A percentile compares a stretch with the other conserved stretches of the same genome.
Evolutionary conservation across 2,797 vertebrate genomes (phyloP).

Genomic region (Chelonia mydas): DNA sequence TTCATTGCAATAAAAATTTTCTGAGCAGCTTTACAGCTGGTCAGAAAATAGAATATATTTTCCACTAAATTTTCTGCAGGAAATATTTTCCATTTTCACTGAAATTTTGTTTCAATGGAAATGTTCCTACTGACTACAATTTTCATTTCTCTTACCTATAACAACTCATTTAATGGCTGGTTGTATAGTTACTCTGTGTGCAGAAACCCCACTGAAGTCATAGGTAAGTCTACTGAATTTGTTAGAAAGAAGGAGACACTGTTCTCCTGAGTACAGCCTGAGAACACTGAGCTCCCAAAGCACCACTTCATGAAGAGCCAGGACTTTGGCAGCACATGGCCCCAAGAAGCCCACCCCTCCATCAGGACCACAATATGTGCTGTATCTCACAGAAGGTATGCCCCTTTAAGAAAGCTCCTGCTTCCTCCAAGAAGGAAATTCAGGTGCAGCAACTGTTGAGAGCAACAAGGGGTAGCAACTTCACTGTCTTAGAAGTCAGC

Average conservation of each 20-base stretch:
- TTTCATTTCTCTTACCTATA: conserved; percentile 31
- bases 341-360: not conserved
- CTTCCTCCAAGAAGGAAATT: not conserved
- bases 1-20: too few relatives aligned
- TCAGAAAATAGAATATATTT: too few relatives aligned
- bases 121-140: conserved; percentile 41
- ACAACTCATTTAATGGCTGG: not conserved
- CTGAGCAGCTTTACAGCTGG: too few relatives aligned
- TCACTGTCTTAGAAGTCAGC: not conserved
- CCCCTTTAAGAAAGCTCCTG: not conserved
- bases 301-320: not conserved
- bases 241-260: not conserved
- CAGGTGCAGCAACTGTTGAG: not conserved
- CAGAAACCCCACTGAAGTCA: conserved; percentile 8
- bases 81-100: conserved; percentile 47
- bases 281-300: not conserved
- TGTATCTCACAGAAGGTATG: not conserved
- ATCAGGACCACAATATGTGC: not conserved
- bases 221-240: not conserved
- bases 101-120: conserved; percentile 69
- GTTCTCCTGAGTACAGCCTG: not conserved
- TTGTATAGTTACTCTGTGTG: conserved; percentile 27
- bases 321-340: not conserved
- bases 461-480: not conserved
- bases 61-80: too few relatives aligned